Conservation (phyloP, 2,888 invertebrate genomes). For the Rhabditoides inermis region DNA sequence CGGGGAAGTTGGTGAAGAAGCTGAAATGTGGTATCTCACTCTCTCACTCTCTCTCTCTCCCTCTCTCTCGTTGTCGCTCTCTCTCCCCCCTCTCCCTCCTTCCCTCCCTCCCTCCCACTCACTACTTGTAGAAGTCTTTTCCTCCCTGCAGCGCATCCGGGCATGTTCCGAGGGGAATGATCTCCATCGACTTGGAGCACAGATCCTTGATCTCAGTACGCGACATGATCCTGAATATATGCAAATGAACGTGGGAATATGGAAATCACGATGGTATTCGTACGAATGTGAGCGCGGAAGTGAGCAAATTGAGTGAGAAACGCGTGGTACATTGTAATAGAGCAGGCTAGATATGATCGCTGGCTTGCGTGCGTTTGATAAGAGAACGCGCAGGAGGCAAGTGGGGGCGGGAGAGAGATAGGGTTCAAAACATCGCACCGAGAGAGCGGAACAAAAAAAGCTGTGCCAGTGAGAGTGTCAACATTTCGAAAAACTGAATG, state of each 20-base stretch:
- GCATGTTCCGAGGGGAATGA: constrained; percentile 24
- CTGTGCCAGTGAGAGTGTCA: too few species aligned
- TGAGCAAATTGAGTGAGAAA: too few species aligned
- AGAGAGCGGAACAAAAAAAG: too few species aligned
- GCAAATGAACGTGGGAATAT: constrained; percentile 2
- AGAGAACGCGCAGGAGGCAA: too few species aligned
- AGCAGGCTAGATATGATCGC: too few species aligned
- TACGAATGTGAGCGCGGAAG: too few species aligned
- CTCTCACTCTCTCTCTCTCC: background rate
- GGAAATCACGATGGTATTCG: too few species aligned
- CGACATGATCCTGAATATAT: constrained; percentile 14
- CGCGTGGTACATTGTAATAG: too few species aligned
- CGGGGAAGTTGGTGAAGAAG: constrained; percentile 40
- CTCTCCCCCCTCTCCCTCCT: background rate
- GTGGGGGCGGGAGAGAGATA: too few species aligned
- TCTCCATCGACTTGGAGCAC: constrained; percentile 26
- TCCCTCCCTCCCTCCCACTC: background rate
- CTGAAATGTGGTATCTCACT: constrained; percentile 9
- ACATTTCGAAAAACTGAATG: too few species aligned
- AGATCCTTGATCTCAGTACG: constrained; percentile 19
- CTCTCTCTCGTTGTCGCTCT: background rate
- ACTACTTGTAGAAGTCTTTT: constrained; percentile 46
- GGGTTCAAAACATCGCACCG: too few species aligned
- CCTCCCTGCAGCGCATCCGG: constrained; percentile 30
- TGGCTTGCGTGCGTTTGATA: too few species aligned